A percentile compares a stretch with the other conserved stretches of the same genome.
Conservation (phyloP, 1,140 invertebrate genomes). For the Macrobrachium nipponense region DNA sequence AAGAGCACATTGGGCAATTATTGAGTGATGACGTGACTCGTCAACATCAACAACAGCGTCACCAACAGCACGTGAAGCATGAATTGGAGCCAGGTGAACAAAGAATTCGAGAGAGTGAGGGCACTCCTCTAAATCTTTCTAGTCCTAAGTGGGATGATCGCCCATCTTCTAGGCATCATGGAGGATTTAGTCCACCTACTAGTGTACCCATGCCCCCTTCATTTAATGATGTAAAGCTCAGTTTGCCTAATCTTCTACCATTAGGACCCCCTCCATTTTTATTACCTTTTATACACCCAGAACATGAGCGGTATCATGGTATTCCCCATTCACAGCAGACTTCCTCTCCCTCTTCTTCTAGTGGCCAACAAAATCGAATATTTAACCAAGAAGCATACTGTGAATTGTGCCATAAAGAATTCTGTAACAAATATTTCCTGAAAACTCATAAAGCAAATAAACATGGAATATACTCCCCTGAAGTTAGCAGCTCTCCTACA, state of each 20-base stretch:
- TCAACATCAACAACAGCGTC: not conserved
- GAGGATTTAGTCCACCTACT: conserved; percentile 47
- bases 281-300: conserved; percentile 66
- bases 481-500: conserved; percentile 53
- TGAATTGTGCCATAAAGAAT: conserved; percentile 97
- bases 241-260: conserved; percentile 60
- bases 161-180: conserved; percentile 24
- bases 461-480: conserved; percentile 78
- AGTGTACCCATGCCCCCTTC: conserved; percentile 62
- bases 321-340: conserved; percentile 50
- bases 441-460: conserved; percentile 98
- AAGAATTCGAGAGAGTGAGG: conserved; percentile 36
- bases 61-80: conserved; percentile 15
- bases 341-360: conserved; percentile 48
- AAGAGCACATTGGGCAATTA: conserved; percentile 61
- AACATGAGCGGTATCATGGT: conserved; percentile 46
- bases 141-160: conserved; percentile 57
- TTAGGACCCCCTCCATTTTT: conserved; percentile 65
- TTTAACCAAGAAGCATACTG: conserved; percentile 96
- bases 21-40: conserved; percentile 52
- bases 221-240: conserved; percentile 60
- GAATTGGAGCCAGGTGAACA: conserved; percentile 19
- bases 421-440: conserved; percentile 99
- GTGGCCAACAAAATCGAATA: conserved; percentile 71
- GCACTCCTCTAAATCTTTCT: conserved; percentile 56